These are phyloP conservation scores for Philereme vetulata DNA, from an alignment of 2,888 invertebrate species.

Conservation along the genomic window DNA sequence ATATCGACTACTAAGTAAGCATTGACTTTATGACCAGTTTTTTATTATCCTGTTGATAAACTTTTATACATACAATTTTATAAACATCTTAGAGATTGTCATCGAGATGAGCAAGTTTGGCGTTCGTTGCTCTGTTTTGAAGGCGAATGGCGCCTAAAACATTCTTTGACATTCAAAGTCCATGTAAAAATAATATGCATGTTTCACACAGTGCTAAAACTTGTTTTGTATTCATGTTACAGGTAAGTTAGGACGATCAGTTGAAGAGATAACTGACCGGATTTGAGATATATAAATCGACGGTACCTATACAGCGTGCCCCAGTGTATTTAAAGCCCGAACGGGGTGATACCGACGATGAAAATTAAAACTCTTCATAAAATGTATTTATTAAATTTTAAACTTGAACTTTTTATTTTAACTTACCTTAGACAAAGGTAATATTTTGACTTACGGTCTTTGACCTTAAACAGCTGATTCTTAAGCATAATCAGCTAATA, in stretches of 20 bases:
- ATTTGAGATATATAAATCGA: too few species aligned
- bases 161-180: conserved; percentile 17
- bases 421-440: too few species aligned
- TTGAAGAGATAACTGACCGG: too few species aligned
- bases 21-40: conserved; percentile 11
- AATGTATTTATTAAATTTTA: too few species aligned
- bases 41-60: conserved; percentile 22
- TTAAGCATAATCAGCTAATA: too few species aligned
- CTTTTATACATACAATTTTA: not conserved
- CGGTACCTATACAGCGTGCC: too few species aligned
- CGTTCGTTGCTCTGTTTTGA: not conserved
- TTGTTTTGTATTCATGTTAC: conserved; percentile 18
- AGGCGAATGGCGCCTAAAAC: conserved; percentile 27
- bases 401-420: too few species aligned
- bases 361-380: too few species aligned
- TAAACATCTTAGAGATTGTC: not conserved
- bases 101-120: not conserved
- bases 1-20: conserved; percentile 7
- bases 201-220: conserved; percentile 32
- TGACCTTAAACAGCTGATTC: too few species aligned
- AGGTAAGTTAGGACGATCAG: not conserved
- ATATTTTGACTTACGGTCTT: too few species aligned
- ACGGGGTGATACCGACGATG: too few species aligned
- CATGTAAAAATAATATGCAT: conserved; percentile 27
- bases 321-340: too few species aligned